phyloP scores from a whole-genome alignment of 30 jellyfish, hydroid and myxozoan species.

The Euphysa ruthae region DNA sequence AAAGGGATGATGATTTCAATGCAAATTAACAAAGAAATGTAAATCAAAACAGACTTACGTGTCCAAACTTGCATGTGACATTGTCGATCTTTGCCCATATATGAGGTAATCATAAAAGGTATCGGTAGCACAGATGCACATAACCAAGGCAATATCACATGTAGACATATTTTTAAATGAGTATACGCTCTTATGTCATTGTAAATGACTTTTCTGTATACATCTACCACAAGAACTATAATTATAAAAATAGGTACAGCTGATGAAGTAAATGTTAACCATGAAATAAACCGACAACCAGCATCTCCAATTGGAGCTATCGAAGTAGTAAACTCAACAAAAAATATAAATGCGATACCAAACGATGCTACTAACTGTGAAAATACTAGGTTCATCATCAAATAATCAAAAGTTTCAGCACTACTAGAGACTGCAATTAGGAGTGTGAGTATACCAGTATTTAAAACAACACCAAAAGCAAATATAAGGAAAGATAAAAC shows the following conservation, averaged over 20 bases:
- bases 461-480: constrained; percentile 15
- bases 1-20: constrained; percentile 9
- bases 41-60: background rate
- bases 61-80: constrained; percentile 1
- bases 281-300: constrained; percentile 8
- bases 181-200: background rate
- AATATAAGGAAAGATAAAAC: background rate
- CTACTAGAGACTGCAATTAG: background rate
- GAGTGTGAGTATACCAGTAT: constrained; percentile 9
- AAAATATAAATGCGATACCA: constrained; percentile 4
- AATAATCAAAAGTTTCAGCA: background rate
- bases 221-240: background rate
- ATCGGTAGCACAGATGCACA: constrained; percentile 2
- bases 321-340: constrained; percentile 10
- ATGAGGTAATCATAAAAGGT: constrained; percentile 5
- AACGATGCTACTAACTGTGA: constrained; percentile 2
- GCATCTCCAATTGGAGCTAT: constrained; percentile 18
- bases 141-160: background rate
- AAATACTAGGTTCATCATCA: background rate
- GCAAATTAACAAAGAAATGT: background rate
- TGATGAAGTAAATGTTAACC: constrained; percentile 9
- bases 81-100: background rate
- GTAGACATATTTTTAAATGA: background rate
- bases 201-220: background rate
- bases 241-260: background rate